These are phyloP conservation scores for Eufriesea mexicana DNA, from an alignment of 1,140 invertebrate species.

Conservation along the genomic window DNA sequence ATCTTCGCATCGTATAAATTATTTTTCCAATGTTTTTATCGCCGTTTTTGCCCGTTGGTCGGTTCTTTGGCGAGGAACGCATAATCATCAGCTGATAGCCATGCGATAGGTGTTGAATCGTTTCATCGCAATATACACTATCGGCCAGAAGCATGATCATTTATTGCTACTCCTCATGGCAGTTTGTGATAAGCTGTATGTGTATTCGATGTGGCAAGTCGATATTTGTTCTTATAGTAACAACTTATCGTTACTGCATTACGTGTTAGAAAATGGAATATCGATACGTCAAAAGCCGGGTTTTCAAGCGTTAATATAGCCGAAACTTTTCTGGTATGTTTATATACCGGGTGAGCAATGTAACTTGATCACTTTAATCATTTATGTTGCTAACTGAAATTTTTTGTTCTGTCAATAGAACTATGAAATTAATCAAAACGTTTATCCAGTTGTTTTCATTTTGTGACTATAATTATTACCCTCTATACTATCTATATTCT, in stretches of 20 bases:
- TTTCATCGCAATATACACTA: not conserved
- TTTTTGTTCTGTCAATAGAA: no score
- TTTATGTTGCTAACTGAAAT: no score
- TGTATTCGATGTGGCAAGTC: not conserved
- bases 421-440: no score
- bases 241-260: not conserved
- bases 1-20: not conserved
- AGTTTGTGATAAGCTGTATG: not conserved
- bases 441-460: no score
- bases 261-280: not conserved
- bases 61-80: not conserved
- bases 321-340: no score
- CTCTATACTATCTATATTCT: no score
- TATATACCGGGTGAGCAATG: no score
- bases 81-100: not conserved
- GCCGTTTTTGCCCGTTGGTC: not conserved
- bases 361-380: no score
- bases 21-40: no score
- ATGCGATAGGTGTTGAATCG: not conserved
- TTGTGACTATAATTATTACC: no score
- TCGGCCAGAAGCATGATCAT: constrained; percentile 13
- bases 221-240: not conserved
- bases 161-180: not conserved
- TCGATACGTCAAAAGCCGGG: not conserved
- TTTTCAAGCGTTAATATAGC: not conserved